Evolutionary conservation across 2,888 invertebrate genomes (phyloP).

Genomic region (Cataglyphis altisquamis): DNA sequence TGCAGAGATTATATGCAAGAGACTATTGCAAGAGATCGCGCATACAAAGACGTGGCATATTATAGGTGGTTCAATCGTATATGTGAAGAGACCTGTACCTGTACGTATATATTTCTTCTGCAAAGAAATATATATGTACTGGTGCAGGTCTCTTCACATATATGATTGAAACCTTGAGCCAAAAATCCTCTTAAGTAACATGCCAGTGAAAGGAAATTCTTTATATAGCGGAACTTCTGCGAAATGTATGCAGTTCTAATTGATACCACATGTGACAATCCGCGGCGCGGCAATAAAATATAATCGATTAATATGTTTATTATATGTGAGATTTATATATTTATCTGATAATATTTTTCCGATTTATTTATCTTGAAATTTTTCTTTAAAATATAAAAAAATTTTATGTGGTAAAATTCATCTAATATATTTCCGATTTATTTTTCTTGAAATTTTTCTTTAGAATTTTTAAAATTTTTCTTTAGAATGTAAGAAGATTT

Average conservation of each 20-base stretch:
- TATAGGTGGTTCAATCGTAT: not conserved
- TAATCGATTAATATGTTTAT: not conserved
- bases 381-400: not conserved
- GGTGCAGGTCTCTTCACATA: not conserved
- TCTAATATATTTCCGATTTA: not conserved
- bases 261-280: not conserved
- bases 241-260: not conserved
- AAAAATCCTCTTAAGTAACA: constrained; percentile 9
- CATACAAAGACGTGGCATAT: too few species aligned
- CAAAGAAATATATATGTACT: not conserved
- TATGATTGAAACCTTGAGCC: constrained; percentile 18
- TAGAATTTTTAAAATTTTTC: constrained; percentile 3
- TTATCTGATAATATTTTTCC: not conserved
- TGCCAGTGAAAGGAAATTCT: constrained; percentile 31
- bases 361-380: not conserved
- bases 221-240: constrained; percentile 13
- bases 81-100: not conserved
- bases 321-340: not conserved
- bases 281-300: not conserved
- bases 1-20: not conserved
- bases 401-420: not conserved
- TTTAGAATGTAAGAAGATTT: not conserved
- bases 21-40: not conserved
- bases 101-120: not conserved
- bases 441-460: not conserved